Percentiles rank a stretch among this genome's conserved stretches.
Conservation (phyloP, 2,888 invertebrate species). For the Portevinia maculata region DNA sequence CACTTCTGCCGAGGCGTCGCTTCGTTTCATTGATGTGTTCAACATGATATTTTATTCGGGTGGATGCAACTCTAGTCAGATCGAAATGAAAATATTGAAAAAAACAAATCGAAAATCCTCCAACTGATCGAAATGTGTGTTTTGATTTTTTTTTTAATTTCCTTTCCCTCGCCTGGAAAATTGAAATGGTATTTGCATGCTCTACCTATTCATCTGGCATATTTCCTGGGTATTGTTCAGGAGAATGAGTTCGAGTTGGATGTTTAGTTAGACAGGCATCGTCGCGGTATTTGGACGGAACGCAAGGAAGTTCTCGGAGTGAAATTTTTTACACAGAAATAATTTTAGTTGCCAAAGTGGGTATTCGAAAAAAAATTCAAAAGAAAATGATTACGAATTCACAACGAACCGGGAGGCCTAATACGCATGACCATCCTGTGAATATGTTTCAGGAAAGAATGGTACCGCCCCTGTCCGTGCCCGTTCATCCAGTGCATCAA, state of each 20-base stretch:
- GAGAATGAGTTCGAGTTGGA: slow-evolving; percentile 21
- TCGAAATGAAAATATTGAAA: slow-evolving; percentile 50
- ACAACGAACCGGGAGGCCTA: slow-evolving; percentile 34
- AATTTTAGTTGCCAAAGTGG: neutral
- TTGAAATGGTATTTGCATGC: neutral
- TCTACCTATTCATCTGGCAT: slow-evolving; percentile 6
- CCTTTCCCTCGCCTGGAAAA: slow-evolving; percentile 38
- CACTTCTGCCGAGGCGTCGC: slow-evolving; percentile 17
- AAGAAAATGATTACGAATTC: slow-evolving; percentile 43
- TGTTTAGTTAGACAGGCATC: slow-evolving; percentile 47
- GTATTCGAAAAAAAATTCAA: slow-evolving; percentile 6
- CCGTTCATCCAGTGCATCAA: slow-evolving; percentile 42
- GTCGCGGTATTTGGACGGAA: slow-evolving; percentile 42
- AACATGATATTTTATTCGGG: neutral
- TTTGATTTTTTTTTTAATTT: slow-evolving; percentile 2
- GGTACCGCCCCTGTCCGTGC: slow-evolving; percentile 44
- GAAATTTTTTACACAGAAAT: neutral
- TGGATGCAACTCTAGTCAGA: slow-evolving; percentile 35
- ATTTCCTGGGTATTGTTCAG: slow-evolving; percentile 39
- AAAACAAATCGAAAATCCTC: slow-evolving; percentile 22
- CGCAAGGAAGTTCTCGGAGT: slow-evolving; percentile 7
- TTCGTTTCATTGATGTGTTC: slow-evolving; percentile 14
- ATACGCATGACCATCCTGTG: slow-evolving; percentile 41
- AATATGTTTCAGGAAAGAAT: slow-evolving; percentile 62
- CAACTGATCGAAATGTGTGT: slow-evolving; percentile 25